Percentiles rank a stretch among this genome's conserved stretches.
phyloP scores from a whole-genome alignment of 23 tunicate species.

The Trididemnum nubilum region DNA sequence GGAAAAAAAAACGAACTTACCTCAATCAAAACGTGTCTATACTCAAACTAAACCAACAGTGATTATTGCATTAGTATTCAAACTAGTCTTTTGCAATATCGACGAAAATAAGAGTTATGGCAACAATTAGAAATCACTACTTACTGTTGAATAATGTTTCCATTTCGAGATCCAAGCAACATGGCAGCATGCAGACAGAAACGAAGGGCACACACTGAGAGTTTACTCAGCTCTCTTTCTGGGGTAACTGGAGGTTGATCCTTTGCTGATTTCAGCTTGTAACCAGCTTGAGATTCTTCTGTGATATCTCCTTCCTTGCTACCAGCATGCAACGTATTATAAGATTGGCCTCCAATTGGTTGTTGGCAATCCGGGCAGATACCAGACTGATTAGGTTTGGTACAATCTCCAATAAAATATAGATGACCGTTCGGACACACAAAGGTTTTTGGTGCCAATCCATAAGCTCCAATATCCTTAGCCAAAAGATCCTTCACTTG shows the following conservation, averaged over 20 bases:
- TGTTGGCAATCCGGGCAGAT: constrained; percentile 57
- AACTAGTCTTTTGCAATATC: not conserved
- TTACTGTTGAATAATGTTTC: too few relatives aligned
- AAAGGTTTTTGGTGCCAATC: constrained; percentile 36
- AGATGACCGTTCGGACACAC: constrained; percentile 73
- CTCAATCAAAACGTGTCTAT: too few relatives aligned
- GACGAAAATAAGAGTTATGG: too few relatives aligned
- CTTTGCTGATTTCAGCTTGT: constrained; percentile 27
- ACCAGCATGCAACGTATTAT: constrained; percentile 40
- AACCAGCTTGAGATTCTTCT: constrained; percentile 68
- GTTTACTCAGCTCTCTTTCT: constrained; percentile 30
- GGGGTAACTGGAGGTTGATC: constrained; percentile 7
- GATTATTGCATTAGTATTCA: not conserved
- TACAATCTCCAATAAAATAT: constrained; percentile 67
- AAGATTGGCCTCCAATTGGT: constrained; percentile 52
- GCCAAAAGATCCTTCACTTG: constrained; percentile 31
- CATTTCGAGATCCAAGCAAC: constrained; percentile 20
- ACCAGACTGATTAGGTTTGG: constrained; percentile 48
- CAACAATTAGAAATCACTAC: too few relatives aligned
- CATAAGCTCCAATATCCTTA: constrained; percentile 21
- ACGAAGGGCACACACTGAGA: constrained; percentile 45
- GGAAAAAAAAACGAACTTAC: too few relatives aligned
- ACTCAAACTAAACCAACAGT: not conserved
- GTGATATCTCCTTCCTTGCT: constrained; percentile 36
- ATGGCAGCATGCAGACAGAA: constrained; percentile 32